Percentiles rank a stretch among this genome's conserved stretches.
Conservation (phyloP, 2,888 invertebrate genomes). For the Pseudanteris insignis region DNA sequence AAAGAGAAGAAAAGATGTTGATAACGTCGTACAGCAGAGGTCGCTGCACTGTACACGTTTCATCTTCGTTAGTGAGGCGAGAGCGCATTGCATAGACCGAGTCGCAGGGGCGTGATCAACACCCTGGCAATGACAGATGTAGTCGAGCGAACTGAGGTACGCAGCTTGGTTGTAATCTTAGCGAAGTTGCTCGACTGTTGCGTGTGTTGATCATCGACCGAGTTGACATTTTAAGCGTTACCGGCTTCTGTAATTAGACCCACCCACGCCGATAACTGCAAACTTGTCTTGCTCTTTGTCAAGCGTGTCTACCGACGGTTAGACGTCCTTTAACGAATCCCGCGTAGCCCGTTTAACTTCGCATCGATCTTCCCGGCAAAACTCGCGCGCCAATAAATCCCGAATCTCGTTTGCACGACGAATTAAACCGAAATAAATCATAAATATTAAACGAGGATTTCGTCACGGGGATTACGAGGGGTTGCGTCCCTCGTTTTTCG, state of each 20-base stretch:
- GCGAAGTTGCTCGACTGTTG: constrained; percentile 18
- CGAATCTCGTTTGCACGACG: constrained; percentile 61
- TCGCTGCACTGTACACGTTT: constrained; percentile 13
- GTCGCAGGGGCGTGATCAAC: constrained; percentile 47
- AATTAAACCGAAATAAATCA: constrained; percentile 67
- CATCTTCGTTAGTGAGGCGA: constrained; percentile 31
- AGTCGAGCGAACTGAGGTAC: constrained; percentile 31
- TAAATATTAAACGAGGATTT: constrained; percentile 67
- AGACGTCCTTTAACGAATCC: background rate
- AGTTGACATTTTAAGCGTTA: no score
- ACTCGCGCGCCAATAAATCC: constrained; percentile 23
- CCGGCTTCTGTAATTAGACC: no score
- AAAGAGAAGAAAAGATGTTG: no score
- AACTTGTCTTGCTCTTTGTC: background rate
- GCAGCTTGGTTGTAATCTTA: constrained; percentile 34
- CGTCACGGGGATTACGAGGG: constrained; percentile 62
- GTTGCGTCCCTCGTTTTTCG: constrained; percentile 46
- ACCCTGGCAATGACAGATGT: constrained; percentile 51
- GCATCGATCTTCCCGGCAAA: no score
- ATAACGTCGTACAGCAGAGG: no score
- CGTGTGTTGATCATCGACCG: no score
- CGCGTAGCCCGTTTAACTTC: no score
- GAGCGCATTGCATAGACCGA: no score
- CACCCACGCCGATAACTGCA: no score
- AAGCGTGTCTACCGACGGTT: background rate